These are phyloP conservation scores for Drosophila bocqueti DNA, from an alignment of 1,140 invertebrate species.

Conservation along the genomic window DNA sequence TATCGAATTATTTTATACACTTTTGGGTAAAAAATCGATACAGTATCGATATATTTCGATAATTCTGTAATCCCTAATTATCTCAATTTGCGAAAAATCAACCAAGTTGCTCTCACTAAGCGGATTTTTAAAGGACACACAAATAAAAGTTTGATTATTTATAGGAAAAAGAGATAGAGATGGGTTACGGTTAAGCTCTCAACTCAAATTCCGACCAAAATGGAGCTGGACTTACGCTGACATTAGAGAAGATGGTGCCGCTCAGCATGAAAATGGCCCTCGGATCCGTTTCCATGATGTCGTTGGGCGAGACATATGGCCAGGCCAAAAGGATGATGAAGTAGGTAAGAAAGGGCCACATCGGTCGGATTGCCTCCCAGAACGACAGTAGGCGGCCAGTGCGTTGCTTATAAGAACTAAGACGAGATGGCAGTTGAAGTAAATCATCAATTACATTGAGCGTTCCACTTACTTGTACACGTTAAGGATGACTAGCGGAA, in stretches of 20 bases:
- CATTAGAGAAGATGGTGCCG: conserved; percentile 97
- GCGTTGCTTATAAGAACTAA: conserved; percentile 90
- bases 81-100: not conserved
- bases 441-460: conserved; percentile 71
- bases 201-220: not conserved
- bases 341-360: conserved; percentile 91
- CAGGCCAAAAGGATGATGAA: conserved; percentile 91
- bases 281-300: conserved; percentile 93
- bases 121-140: not conserved
- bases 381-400: conserved; percentile 93
- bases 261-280: conserved; percentile 93
- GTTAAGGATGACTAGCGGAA: conserved; percentile 95
- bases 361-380: conserved; percentile 91
- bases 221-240: conserved; percentile 91
- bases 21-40: too few species aligned
- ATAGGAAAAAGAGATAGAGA: too few species aligned
- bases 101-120: not conserved
- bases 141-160: too few species aligned
- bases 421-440: not conserved
- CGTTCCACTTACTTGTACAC: conserved; percentile 91
- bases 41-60: not conserved
- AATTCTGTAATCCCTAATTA: not conserved
- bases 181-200: too few species aligned
- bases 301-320: conserved; percentile 90
- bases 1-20: too few species aligned